These are phyloP conservation scores for Planococcus citri DNA, from an alignment of 1,140 invertebrate species.

Conservation along the genomic window DNA sequence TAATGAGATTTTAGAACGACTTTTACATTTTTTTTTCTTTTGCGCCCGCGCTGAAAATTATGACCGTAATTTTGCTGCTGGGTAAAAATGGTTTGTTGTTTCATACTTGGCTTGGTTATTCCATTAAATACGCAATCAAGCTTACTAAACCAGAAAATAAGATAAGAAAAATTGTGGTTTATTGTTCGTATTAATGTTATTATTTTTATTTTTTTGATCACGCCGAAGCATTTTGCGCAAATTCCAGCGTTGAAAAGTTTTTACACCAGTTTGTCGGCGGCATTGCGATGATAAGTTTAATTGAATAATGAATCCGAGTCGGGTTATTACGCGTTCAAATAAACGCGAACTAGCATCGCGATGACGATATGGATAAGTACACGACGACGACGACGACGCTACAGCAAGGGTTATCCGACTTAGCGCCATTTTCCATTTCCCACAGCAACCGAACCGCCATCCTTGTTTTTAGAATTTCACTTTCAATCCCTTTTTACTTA, in stretches of 20 bases:
- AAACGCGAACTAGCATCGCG: too few relatives aligned
- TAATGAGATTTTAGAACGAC: constrained; percentile 19
- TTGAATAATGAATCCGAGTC: background rate
- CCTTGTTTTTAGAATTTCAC: background rate
- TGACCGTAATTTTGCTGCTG: constrained; percentile 9
- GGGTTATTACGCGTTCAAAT: too few relatives aligned
- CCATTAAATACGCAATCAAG: constrained; percentile 18
- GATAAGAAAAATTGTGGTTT: constrained; percentile 18
- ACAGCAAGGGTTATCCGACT: background rate
- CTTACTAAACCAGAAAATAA: constrained; percentile 20
- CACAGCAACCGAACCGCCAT: background rate
- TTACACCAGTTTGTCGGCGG: background rate
- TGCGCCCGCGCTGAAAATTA: constrained; percentile 2
- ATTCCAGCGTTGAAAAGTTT: background rate
- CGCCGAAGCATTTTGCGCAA: background rate
- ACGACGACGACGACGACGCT: background rate
- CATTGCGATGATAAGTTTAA: background rate
- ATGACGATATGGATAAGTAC: too few relatives aligned
- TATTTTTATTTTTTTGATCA: constrained; percentile 12
- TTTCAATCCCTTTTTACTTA: too few relatives aligned
- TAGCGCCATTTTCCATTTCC: constrained; percentile 2
- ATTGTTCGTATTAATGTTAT: constrained; percentile 17
- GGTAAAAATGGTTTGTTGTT: constrained; percentile 18
- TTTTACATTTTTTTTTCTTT: constrained; percentile 5
- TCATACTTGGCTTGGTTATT: constrained; percentile 17